A percentile compares a stretch with the other conserved stretches of the same genome.
Conservation (phyloP, 2,113 vertebrate species). For the Boulengeromyrus knoepffleri region DNA sequence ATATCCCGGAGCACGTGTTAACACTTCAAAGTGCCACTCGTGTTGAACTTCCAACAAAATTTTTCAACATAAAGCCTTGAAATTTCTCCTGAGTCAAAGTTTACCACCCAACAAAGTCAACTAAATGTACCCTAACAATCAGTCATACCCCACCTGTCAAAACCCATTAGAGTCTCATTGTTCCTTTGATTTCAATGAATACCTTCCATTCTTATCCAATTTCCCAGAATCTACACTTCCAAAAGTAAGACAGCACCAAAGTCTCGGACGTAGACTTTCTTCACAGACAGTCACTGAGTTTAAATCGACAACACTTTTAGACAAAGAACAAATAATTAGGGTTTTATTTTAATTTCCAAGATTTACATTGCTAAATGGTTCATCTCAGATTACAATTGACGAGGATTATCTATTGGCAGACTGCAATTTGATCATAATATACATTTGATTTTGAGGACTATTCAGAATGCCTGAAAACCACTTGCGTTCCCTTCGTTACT, state of each 20-base stretch:
- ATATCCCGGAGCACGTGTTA: not conserved
- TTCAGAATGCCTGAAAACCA: not conserved
- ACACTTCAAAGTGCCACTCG: not conserved
- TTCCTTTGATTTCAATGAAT: not conserved
- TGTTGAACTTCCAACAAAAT: not conserved
- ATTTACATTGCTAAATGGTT: not conserved
- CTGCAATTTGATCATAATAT: not conserved
- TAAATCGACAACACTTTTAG: not conserved
- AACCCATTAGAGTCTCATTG: not conserved
- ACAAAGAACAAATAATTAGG: not conserved
- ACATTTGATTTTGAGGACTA: not conserved
- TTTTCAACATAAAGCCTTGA: not conserved
- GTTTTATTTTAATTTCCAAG: not conserved
- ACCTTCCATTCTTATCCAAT: not conserved
- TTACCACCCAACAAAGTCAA: not conserved
- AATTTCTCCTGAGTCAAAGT: not conserved
- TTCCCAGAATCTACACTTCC: not conserved
- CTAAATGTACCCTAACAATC: not conserved
- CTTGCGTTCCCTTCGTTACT: not conserved
- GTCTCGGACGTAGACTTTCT: not conserved
- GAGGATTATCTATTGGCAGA: not conserved
- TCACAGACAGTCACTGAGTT: not conserved
- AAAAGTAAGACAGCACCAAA: not conserved
- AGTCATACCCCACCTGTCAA: not conserved
- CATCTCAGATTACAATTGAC: not conserved